Conservation (phyloP, 2,888 invertebrate genomes). For the Esperia sulphurella region DNA sequence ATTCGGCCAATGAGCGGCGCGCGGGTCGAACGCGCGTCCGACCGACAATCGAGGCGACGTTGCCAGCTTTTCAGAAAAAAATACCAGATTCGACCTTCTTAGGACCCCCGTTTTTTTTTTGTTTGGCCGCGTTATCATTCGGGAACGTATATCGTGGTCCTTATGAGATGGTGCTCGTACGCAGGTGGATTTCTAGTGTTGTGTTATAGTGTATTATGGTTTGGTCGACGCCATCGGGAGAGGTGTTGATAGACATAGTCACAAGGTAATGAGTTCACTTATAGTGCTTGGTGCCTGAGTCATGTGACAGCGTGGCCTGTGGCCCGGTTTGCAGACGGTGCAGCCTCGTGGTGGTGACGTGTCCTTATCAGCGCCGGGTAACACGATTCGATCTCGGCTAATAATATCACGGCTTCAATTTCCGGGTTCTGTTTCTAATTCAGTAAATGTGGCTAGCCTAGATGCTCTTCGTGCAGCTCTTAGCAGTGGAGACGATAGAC, state of each 20-base stretch:
- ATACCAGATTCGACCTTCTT: constrained; percentile 78
- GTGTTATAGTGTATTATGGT: constrained; percentile 74
- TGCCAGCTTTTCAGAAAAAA: constrained; percentile 76
- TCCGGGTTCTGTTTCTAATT: neutral
- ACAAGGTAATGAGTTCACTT: constrained; percentile 50
- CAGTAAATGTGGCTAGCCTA: too few species aligned
- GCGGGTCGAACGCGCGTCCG: constrained; percentile 74
- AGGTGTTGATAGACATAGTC: constrained; percentile 72
- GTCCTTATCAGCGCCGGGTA: constrained; percentile 4
- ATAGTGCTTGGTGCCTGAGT: constrained; percentile 17
- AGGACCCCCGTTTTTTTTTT: constrained; percentile 76
- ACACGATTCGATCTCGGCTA: constrained; percentile 2
- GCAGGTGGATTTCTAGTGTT: constrained; percentile 62
- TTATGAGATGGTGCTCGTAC: constrained; percentile 64
- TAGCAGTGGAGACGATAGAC: too few species aligned
- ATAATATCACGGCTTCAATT: constrained; percentile 2
- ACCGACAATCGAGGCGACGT: constrained; percentile 66
- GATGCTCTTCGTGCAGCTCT: too few species aligned
- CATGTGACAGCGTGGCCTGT: constrained; percentile 27
- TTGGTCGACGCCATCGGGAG: constrained; percentile 72
- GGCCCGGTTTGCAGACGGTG: constrained; percentile 8
- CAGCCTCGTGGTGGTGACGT: constrained; percentile 6
- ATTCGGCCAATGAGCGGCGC: constrained; percentile 74
- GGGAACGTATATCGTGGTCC: constrained; percentile 66
- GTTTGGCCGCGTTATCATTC: constrained; percentile 76